phyloP scores from a whole-genome alignment of 2,888 invertebrate species.

The Orchestes rusci region DNA sequence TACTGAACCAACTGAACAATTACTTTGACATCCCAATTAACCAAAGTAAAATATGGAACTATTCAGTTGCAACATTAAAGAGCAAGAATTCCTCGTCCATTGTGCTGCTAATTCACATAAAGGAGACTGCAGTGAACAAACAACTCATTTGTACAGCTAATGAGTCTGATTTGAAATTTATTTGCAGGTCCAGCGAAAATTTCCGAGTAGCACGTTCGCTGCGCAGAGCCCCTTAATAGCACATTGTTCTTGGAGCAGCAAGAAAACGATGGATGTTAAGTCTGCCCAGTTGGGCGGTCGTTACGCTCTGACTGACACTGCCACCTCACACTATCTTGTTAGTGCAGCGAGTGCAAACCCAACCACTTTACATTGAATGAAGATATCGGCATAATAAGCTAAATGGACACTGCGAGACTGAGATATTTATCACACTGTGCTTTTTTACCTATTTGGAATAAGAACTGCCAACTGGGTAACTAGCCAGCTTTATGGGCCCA shows the following conservation, averaged over 20 bases:
- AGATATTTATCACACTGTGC: slow-evolving; percentile 24
- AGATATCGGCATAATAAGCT: slow-evolving; percentile 45
- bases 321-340: slow-evolving; percentile 46
- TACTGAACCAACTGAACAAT: too few species aligned
- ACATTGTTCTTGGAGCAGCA: slow-evolving; percentile 47
- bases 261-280: slow-evolving; percentile 43
- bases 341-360: slow-evolving; percentile 38
- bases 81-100: too few species aligned
- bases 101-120: too few species aligned
- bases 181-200: slow-evolving; percentile 21
- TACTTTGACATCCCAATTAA: too few species aligned
- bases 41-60: too few species aligned
- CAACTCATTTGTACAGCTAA: slow-evolving; percentile 26
- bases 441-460: slow-evolving; percentile 30
- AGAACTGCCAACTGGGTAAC: slow-evolving; percentile 28
- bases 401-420: slow-evolving; percentile 38
- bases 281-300: slow-evolving; percentile 40
- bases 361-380: slow-evolving; percentile 46
- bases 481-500: slow-evolving; percentile 31
- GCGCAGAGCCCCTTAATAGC: slow-evolving; percentile 40
- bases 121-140: too few species aligned
- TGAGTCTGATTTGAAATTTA: slow-evolving; percentile 24
- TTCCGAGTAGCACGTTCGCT: slow-evolving; percentile 21
- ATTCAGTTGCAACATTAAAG: too few species aligned
- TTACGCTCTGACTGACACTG: slow-evolving; percentile 43